Evolutionary conservation across 2,888 invertebrate genomes (phyloP), one percentile per base, ranked within the genome.

Genomic region (Coelinius sp.): DNA sequence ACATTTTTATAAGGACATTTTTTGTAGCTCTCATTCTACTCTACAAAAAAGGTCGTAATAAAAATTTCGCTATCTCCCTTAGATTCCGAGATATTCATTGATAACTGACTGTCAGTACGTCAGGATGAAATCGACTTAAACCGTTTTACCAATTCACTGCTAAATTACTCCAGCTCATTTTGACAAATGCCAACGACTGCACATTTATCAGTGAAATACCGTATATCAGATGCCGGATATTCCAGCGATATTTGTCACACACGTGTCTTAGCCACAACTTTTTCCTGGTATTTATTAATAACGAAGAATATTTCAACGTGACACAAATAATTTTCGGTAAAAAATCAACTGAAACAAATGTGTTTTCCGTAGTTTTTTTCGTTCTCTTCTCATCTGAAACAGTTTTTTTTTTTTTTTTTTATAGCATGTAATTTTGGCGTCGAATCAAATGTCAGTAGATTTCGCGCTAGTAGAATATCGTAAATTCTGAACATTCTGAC

Each of bases 381-480:
- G 56, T 2, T 17, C 10, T 17, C 24, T 24, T 12, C 12, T 6
- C 25, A 27, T 53, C 12, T 24, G 5, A n/a, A 0, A 53, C n/a
- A n/a, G n/a, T 27, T 31, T 27, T 59, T 20, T 53, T 53, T 25
- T 31, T 5, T 56, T 64, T 59, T 72, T 72, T 64, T 72, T 68
- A 72, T 68, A 72, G 64, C 68, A 53, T 53, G 67, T 63, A 62
- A 67, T 68, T 52, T 72, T 72, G 72, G 72, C 72, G 68, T 44
- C 2, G 72, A 35, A 68, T 72, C 72, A 72, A 72, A 64, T 68
- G 31, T 52, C 62, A 35, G 62, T 62, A 22, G 63, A 63, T 41
- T 41, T 41, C 14, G 25, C 25, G 63, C 63, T 63, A 63, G 22
- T 63, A 38, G 41, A 41, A 44, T 20, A 62, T 56, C 56, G 38